Conservation (phyloP, 1,140 invertebrate genomes). For the Drosophila teissieri region DNA sequence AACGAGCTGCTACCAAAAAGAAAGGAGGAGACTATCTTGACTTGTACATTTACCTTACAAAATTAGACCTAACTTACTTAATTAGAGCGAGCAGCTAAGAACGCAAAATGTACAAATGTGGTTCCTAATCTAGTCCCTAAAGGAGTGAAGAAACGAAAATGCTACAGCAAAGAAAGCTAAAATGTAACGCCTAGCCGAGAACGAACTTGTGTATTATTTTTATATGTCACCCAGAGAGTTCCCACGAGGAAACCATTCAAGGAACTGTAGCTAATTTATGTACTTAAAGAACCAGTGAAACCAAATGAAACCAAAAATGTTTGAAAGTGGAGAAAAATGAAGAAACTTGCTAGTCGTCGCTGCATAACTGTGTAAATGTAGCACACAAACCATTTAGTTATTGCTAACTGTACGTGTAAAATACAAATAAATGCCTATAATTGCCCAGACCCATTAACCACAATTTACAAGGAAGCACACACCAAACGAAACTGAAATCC, state of each 20-base stretch:
- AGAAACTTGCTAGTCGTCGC: conserved; percentile 66
- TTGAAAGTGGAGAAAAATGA: not conserved
- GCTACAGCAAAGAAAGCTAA: conserved; percentile 9
- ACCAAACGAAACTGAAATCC: conserved; percentile 11
- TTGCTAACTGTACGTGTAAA: conserved; percentile 54
- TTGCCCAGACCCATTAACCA: conserved; percentile 41
- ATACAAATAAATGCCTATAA: conserved; percentile 26
- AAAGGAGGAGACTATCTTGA: conserved; percentile 30
- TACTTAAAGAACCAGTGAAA: conserved; percentile 53
- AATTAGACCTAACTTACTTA: conserved; percentile 50
- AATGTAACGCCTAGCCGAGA: conserved; percentile 53
- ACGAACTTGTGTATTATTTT: conserved; percentile 65
- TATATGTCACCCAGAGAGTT: conserved; percentile 18
- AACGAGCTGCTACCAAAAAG: conserved; percentile 55
- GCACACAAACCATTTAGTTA: conserved; percentile 53
- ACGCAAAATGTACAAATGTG: conserved; percentile 81
- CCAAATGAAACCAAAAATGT: conserved; percentile 9
- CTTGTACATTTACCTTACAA: conserved; percentile 73
- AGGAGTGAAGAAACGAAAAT: conserved; percentile 24
- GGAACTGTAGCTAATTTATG: conserved; percentile 74
- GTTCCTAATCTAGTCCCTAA: conserved; percentile 84
- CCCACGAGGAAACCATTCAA: conserved; percentile 36
- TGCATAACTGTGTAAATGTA: conserved; percentile 68
- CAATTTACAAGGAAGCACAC: conserved; percentile 50
- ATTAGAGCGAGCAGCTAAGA: conserved; percentile 35